Percentiles rank a stretch among this genome's conserved stretches.
Evolutionary conservation across 2,113 vertebrate genomes (phyloP).

Genomic region (Andinoacara biseriatus): DNA sequence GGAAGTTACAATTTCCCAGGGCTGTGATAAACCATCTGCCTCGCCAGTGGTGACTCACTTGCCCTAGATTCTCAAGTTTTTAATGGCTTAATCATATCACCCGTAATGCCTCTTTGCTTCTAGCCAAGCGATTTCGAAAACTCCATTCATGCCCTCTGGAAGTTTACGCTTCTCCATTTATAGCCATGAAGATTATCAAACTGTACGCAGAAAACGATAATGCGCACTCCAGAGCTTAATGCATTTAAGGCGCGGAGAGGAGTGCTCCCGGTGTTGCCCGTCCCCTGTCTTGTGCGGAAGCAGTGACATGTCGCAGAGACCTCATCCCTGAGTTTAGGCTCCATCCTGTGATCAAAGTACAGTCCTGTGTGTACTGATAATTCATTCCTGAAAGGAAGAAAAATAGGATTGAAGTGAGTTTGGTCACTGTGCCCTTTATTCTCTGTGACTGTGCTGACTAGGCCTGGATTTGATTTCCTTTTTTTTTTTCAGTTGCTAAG

Average conservation of each 20-base stretch:
- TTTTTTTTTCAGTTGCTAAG: constrained; percentile 59
- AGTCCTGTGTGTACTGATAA: constrained; percentile 21
- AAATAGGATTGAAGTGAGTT: constrained; percentile 20
- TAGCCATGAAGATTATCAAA: constrained; percentile 63
- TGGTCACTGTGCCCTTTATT: constrained; percentile 39
- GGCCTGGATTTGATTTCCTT: constrained; percentile 32
- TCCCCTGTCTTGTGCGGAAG: constrained; percentile 24
- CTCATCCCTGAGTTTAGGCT: constrained; percentile 31
- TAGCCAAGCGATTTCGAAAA: constrained; percentile 51
- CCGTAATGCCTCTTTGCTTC: constrained; percentile 56
- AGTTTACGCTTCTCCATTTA: constrained; percentile 61
- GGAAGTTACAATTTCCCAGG: constrained; percentile 37
- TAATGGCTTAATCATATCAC: constrained; percentile 55
- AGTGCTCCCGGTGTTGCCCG: constrained; percentile 29
- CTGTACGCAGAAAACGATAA: constrained; percentile 50
- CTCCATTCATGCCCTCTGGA: constrained; percentile 39
- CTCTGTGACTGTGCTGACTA: constrained; percentile 22
- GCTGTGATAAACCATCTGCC: constrained; percentile 52
- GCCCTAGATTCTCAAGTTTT: constrained; percentile 62
- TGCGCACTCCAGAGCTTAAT: constrained; percentile 42
- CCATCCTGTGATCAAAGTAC: constrained; percentile 13
- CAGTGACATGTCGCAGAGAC: constrained; percentile 33
- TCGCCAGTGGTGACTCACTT: constrained; percentile 45
- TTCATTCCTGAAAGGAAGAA: constrained; percentile 25
- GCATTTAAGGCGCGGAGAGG: constrained; percentile 1